Conservation (phyloP, 2,797 vertebrate genomes). For the Lindbergichthys nudifrons region DNA sequence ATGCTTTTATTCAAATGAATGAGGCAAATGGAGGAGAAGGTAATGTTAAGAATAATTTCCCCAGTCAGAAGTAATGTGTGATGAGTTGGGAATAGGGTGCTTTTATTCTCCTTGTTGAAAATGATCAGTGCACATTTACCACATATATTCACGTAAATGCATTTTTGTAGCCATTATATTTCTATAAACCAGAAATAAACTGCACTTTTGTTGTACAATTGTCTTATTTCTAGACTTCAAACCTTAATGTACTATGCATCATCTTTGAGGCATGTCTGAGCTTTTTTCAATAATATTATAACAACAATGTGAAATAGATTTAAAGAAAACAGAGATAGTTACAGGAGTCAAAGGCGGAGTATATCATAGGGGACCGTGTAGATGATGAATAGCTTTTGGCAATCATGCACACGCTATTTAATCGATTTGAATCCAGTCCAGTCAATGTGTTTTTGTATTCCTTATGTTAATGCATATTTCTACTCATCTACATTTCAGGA, state of each 20-base stretch:
- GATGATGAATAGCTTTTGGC: conserved; percentile 6
- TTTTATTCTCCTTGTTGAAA: conserved; percentile 46
- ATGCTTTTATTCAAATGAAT: conserved; percentile 77
- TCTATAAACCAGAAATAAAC: conserved; percentile 1
- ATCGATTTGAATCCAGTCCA: neutral
- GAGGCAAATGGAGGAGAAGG: conserved; percentile 63
- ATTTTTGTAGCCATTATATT: conserved; percentile 2
- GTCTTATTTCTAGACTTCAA: conserved; percentile 55
- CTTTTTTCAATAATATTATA: conserved; percentile 16
- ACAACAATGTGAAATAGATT: conserved; percentile 1
- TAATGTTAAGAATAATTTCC: conserved; percentile 73
- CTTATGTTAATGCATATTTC: no score
- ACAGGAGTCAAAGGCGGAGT: neutral
- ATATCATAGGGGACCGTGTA: neutral
- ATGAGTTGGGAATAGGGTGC: conserved; percentile 20
- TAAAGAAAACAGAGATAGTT: conserved; percentile 4
- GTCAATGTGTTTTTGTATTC: no score
- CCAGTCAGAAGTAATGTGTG: conserved; percentile 38
- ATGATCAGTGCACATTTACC: conserved; percentile 50
- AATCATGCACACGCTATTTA: neutral
- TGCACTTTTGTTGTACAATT: conserved; percentile 31
- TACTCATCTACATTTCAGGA: neutral
- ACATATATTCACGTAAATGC: conserved; percentile 45
- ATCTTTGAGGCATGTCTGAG: conserved; percentile 23
- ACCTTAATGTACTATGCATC: conserved; percentile 40